Percentiles rank a stretch among this genome's conserved stretches.
Evolutionary conservation across 2,113 vertebrate genomes (phyloP).

Genomic region (Nestor notabilis): DNA sequence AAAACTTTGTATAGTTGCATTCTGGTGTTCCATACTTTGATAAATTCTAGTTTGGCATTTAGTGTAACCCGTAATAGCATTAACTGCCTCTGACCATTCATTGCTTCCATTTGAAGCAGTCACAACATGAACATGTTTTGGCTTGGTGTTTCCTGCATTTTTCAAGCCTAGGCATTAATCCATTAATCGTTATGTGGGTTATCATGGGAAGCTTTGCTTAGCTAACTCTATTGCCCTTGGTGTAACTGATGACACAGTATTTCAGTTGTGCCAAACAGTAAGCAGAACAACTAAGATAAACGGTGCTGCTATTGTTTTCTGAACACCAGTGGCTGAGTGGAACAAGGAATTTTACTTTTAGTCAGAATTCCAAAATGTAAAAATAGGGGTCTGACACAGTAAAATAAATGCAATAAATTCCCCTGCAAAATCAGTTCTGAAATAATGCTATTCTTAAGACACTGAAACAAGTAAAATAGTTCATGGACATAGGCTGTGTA

Average conservation of each 20-base stretch:
- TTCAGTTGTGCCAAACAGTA: neutral
- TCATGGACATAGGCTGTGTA: neutral
- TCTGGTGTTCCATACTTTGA: neutral
- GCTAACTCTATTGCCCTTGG: neutral
- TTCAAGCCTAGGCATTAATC: neutral
- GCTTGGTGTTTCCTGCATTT: neutral
- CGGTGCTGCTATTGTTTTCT: neutral
- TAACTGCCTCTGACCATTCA: neutral
- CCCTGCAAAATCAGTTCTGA: neutral
- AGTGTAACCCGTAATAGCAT: neutral
- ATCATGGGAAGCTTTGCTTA: neutral
- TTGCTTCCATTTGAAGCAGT: neutral
- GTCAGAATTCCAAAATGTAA: neutral
- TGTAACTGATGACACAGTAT: rapidly evolving
- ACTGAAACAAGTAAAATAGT: neutral
- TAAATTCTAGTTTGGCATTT: neutral
- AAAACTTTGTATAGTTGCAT: neutral
- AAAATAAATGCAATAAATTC: neutral
- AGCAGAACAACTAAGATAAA: neutral
- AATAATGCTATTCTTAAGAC: neutral
- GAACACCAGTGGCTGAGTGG: neutral
- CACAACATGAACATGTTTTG: neutral
- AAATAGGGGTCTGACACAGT: neutral
- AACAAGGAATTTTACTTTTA: neutral
- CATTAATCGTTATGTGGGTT: neutral